phyloP scores from a whole-genome alignment of 2,797 vertebrate species.

The Mus caroli region DNA sequence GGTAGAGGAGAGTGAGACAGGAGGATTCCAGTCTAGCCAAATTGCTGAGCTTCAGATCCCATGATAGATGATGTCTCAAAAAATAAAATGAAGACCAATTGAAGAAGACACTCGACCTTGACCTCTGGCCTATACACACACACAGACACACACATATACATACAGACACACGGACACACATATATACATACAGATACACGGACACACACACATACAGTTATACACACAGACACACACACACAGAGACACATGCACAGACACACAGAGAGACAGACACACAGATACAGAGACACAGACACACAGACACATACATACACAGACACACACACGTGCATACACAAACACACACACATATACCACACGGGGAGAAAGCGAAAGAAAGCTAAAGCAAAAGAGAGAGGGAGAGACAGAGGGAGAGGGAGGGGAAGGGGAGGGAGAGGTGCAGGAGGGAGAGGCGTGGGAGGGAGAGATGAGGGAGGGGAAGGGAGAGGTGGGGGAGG shows the following conservation, averaged over 20 bases:
- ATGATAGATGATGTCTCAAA: neutral
- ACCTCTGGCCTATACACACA: neutral
- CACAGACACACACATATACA: accelerated
- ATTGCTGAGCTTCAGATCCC: neutral
- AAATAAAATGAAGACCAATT: neutral
- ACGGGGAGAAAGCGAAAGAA: too few relatives aligned
- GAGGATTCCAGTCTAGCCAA: neutral
- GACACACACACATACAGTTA: accelerated
- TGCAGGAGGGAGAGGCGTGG: too few relatives aligned
- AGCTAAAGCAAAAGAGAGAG: neutral
- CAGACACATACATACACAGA: too few relatives aligned
- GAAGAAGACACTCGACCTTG: neutral
- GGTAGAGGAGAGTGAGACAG: neutral
- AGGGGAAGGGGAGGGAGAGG: too few relatives aligned
- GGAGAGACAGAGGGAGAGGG: too few relatives aligned
- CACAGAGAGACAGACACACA: neutral
- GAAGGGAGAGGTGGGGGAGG: neutral
- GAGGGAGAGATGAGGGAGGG: too few relatives aligned
- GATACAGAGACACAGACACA: too few relatives aligned
- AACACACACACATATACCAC: neutral
- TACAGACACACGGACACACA: neutral
- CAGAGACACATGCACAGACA: neutral
- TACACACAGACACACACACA: accelerated
- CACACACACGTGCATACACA: neutral
- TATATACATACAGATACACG: neutral